phyloP scores from a whole-genome alignment of 2,888 invertebrate genomes.

The Pollenia angustigena region DNA sequence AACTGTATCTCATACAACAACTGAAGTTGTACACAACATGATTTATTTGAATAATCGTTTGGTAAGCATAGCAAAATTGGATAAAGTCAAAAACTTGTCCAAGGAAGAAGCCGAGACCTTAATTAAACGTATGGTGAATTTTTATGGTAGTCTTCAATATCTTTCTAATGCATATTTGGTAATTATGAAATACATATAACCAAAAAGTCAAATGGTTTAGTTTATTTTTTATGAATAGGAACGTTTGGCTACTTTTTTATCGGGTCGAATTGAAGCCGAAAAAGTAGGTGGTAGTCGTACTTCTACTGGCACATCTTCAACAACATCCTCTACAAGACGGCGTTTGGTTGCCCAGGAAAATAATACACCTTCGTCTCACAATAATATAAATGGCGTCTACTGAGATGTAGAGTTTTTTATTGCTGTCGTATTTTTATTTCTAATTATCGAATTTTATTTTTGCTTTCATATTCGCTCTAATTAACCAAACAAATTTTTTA shows the following conservation, averaged over 20 bases:
- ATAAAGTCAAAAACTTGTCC: conserved; percentile 85
- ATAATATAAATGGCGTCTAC: conserved; percentile 84
- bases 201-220: background rate
- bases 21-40: conserved; percentile 86
- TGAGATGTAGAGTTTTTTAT: conserved; percentile 81
- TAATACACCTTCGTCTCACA: conserved; percentile 80
- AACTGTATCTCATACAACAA: conserved; percentile 85
- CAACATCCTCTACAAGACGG: conserved; percentile 83
- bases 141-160: conserved; percentile 80
- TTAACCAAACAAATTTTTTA: conserved; percentile 10
- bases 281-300: conserved; percentile 84
- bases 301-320: conserved; percentile 81
- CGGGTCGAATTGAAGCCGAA: conserved; percentile 88
- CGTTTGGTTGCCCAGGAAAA: conserved; percentile 82
- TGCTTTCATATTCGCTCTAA: conserved; percentile 79
- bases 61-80: conserved; percentile 87
- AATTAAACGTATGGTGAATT: conserved; percentile 79
- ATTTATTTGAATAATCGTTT: conserved; percentile 87
- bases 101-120: conserved; percentile 85
- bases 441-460: conserved; percentile 81
- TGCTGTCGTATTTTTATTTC: conserved; percentile 80
- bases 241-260: conserved; percentile 87
- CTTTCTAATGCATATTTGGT: conserved; percentile 81
- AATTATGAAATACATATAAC: conserved; percentile 47
- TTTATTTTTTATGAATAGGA: conserved; percentile 84